phyloP scores from a whole-genome alignment of 2,888 invertebrate genomes.

The Mesoligia furuncula region DNA sequence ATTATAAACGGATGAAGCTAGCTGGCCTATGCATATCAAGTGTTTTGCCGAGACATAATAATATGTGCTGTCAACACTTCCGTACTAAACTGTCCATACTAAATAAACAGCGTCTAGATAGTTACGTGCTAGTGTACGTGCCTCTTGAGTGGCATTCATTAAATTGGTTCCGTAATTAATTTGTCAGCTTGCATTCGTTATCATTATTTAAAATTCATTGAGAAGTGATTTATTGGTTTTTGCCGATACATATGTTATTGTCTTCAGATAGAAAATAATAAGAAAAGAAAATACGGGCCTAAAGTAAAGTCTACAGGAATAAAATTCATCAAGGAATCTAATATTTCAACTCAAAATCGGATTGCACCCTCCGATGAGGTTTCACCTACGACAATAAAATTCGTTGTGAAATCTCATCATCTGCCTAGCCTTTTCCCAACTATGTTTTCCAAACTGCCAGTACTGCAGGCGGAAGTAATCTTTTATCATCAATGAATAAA shows the following conservation, averaged over 20 bases:
- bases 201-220: constrained; percentile 15
- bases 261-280: background rate
- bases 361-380: background rate
- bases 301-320: background rate
- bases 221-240: constrained; percentile 7
- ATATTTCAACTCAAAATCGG: too few relatives aligned
- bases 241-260: background rate
- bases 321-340: background rate
- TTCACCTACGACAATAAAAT: too few relatives aligned
- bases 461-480: too few relatives aligned
- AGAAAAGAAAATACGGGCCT: too few relatives aligned
- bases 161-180: constrained; percentile 21
- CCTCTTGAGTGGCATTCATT: constrained; percentile 13
- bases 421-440: too few relatives aligned
- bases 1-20: constrained; percentile 38
- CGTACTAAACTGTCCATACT: constrained; percentile 30
- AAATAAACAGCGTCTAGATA: constrained; percentile 14
- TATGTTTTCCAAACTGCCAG: too few relatives aligned
- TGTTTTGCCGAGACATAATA: constrained; percentile 42
- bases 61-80: constrained; percentile 40
- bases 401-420: too few relatives aligned
- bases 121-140: constrained; percentile 26
- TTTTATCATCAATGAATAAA: too few relatives aligned
- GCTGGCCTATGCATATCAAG: constrained; percentile 46
- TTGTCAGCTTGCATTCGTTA: constrained; percentile 18